A percentile compares a stretch with the other conserved stretches of the same genome.
phyloP scores from a whole-genome alignment of 92 coral and sea anemone genomes.

The Paragorgia papillata region DNA sequence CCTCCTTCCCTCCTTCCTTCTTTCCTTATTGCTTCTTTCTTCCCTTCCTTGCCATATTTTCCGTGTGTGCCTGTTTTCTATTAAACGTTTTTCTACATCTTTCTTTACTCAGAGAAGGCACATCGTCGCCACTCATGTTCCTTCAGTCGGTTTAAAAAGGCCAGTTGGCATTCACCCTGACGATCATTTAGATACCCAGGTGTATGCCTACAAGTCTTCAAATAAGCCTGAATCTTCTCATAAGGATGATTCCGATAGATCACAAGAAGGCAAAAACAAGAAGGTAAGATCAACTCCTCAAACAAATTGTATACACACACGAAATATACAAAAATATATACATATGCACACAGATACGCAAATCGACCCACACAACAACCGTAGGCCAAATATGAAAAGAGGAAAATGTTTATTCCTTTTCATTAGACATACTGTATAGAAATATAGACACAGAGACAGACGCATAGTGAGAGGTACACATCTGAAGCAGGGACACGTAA shows the following conservation, averaged over 20 bases:
- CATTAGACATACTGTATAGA: no score
- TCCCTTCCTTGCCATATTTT: neutral
- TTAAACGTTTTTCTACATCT: neutral
- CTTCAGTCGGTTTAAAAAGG: slow-evolving; percentile 57
- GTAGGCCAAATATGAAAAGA: no score
- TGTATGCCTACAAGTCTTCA: slow-evolving; percentile 70
- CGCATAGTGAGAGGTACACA: no score
- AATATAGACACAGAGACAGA: no score
- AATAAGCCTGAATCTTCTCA: slow-evolving; percentile 31
- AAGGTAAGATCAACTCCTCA: slow-evolving; percentile 4
- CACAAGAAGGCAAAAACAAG: slow-evolving; percentile 37
- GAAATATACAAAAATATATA: no score
- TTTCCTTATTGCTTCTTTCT: neutral
- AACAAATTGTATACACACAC: no score
- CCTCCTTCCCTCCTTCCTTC: no score
- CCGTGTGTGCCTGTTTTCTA: neutral
- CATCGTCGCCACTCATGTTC: slow-evolving; percentile 76
- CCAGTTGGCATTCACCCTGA: slow-evolving; percentile 40
- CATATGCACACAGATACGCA: no score
- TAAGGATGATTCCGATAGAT: slow-evolving; percentile 17
- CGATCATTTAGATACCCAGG: slow-evolving; percentile 65
- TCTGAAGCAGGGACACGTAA: no score
- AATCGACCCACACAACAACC: no score
- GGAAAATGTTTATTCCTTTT: no score
- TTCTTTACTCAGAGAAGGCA: slow-evolving; percentile 51